These are phyloP conservation scores for Temnothorax curvispinosus DNA, from an alignment of 1,140 invertebrate species.

Conservation along the genomic window DNA sequence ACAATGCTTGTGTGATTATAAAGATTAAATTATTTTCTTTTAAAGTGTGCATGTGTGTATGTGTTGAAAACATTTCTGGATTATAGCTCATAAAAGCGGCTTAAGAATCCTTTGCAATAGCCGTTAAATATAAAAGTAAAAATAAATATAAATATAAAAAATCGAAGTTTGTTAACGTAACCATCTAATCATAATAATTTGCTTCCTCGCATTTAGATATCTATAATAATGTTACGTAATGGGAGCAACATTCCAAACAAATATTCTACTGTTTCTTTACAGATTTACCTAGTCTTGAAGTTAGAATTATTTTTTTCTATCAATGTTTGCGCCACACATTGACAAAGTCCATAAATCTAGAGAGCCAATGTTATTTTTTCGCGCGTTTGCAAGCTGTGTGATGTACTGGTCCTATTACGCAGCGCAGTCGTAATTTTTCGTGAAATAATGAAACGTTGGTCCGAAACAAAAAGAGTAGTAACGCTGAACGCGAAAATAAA, in stretches of 20 bases:
- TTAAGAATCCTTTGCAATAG: neutral
- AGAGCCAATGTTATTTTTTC: slow-evolving; percentile 67
- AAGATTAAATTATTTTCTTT: neutral
- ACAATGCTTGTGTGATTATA: neutral
- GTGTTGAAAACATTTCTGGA: neutral
- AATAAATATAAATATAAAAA: too few relatives aligned
- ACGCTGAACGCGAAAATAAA: neutral
- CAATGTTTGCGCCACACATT: slow-evolving; percentile 3
- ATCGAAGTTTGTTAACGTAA: neutral
- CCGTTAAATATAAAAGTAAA: neutral
- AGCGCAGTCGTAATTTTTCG: slow-evolving; percentile 67
- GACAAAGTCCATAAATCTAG: slow-evolving; percentile 54
- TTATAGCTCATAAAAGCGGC: neutral
- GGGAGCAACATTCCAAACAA: neutral
- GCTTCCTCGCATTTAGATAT: neutral
- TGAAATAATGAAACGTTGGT: slow-evolving; percentile 68
- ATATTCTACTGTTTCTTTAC: neutral
- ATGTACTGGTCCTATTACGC: slow-evolving; percentile 66
- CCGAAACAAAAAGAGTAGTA: slow-evolving; percentile 40
- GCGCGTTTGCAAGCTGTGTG: slow-evolving; percentile 58
- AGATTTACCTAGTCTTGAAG: neutral
- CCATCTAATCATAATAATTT: neutral
- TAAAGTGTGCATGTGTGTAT: neutral
- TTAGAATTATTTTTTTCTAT: slow-evolving; percentile 57
- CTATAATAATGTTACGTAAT: neutral